Evolutionary conservation across 2,797 vertebrate genomes (phyloP), one percentile per base, ranked within the genome.

Genomic region (Urosaurus nigricauda): DNA sequence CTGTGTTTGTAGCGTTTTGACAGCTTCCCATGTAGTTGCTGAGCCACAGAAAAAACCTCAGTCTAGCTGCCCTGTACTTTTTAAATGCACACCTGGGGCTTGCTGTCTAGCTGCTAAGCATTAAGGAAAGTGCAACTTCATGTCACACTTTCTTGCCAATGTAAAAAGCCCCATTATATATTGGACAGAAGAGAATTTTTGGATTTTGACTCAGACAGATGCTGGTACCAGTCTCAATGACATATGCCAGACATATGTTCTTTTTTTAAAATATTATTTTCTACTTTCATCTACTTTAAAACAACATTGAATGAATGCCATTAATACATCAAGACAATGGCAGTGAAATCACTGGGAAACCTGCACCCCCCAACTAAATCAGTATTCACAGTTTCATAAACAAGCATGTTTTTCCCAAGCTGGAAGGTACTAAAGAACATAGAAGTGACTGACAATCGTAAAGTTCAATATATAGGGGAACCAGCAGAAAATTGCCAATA

Each of bases 251-350:
- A 68, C 63, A 92, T 84, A 87, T n/a, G n/a, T 5, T 43, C 5
- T 43, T 51, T 9, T 7, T 51, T 51, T 7, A 5, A 51, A 51
- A 51, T 1, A 51, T 51, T 5, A 5, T 51, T 51, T 51, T 51
- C 47, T 51, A 51, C 47, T 51, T 51, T 51, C 47, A 51, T 51
- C 47, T 51, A 51, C 47, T 51, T 87, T 84, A 16, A 90, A 83
- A 87, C 79, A 91, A 51, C 78, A 87, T n/a, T 37, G 40, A 26
- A 87, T 88, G 79, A 89, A 71, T 56, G 29, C 85, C 5, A 0
- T 70, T 89, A 86, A 92, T 47, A 87, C 6, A 9, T 6, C 5
- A 63, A 4, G 26, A 79, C 88, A 87, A 37, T 83, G 93, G n/a
- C 17, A 58, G 32, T 40, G 51, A 32, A 88, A 85, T 88, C 93